Percentiles rank a stretch among this genome's conserved stretches.
Conservation (phyloP, 2,797 vertebrate genomes). For the Amphiprion clarkii region DNA sequence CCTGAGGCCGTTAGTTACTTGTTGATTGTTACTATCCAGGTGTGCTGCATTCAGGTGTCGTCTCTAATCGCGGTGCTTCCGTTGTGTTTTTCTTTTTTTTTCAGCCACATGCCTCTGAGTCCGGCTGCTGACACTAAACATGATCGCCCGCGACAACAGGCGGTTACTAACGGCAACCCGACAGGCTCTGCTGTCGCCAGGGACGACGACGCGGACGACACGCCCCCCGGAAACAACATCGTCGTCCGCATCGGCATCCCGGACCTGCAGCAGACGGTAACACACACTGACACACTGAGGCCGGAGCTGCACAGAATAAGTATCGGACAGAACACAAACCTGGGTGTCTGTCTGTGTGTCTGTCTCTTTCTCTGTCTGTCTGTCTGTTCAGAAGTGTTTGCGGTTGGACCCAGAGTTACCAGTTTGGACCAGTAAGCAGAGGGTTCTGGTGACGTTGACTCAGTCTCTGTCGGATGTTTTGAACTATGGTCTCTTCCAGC, state of each 20-base stretch:
- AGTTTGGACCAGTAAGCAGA: conserved; percentile 97
- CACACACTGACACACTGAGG: conserved; percentile 22
- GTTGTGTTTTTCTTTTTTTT: neutral
- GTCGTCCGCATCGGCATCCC: conserved; percentile 97
- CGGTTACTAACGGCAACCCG: conserved; percentile 87
- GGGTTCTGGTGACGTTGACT: conserved; percentile 94
- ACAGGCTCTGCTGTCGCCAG: conserved; percentile 85
- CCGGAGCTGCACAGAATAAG: neutral
- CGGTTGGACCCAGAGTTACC: conserved; percentile 94
- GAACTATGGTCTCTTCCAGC: conserved; percentile 98
- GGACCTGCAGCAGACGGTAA: conserved; percentile 98
- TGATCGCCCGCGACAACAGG: conserved; percentile 91
- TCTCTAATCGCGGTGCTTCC: too few species aligned
- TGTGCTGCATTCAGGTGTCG: too few species aligned
- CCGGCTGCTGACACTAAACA: conserved; percentile 92
- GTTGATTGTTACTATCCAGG: too few species aligned
- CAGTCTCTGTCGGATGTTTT: conserved; percentile 97
- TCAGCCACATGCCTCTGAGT: conserved; percentile 91
- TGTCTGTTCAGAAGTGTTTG: conserved; percentile 92
- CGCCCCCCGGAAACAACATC: conserved; percentile 89
- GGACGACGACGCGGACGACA: conserved; percentile 86
- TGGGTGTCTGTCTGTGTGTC: conserved; percentile 62
- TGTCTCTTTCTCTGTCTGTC: conserved; percentile 59
- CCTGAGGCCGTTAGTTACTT: too few species aligned
- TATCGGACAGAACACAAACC: conserved; percentile 56